A percentile compares a stretch with the other conserved stretches of the same genome.
Conservation (phyloP, 2,113 vertebrate species). For the Puma concolor region DNA sequence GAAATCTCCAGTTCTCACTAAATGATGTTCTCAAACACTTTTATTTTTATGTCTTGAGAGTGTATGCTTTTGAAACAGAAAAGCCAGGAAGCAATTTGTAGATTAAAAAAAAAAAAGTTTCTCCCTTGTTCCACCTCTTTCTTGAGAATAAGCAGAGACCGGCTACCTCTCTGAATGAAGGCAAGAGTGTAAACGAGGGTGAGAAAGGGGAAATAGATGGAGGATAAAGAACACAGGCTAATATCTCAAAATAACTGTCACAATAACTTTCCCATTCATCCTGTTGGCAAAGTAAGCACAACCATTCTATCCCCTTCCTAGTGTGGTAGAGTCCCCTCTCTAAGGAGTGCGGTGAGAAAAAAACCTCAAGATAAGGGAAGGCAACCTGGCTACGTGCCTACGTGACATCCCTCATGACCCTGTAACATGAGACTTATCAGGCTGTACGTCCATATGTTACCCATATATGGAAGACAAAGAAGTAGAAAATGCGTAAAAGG, state of each 20-base stretch:
- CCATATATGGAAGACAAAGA: too few relatives aligned
- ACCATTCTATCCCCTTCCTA: not conserved
- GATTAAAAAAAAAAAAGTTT: not conserved
- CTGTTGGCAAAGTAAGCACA: not conserved
- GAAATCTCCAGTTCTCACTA: not conserved
- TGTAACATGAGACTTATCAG: too few relatives aligned
- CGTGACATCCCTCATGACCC: too few relatives aligned
- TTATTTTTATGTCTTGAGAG: not conserved
- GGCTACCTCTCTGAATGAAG: not conserved
- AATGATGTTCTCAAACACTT: conserved; percentile 12
- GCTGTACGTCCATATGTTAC: too few relatives aligned
- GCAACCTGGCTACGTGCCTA: too few relatives aligned
- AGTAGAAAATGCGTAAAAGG: too few relatives aligned
- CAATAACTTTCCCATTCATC: not conserved
- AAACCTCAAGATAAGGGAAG: too few relatives aligned
- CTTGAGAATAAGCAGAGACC: not conserved
- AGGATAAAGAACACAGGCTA: not conserved
- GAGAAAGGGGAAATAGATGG: not conserved
- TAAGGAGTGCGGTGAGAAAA: too few relatives aligned
- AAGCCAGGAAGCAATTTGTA: not conserved
- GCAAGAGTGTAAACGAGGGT: not conserved
- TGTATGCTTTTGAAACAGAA: conserved; percentile 12
- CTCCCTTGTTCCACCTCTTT: not conserved
- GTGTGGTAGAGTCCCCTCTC: too few relatives aligned
- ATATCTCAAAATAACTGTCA: not conserved